phyloP scores from a whole-genome alignment of 2,797 vertebrate genomes.

The Girardinus metallicus region DNA sequence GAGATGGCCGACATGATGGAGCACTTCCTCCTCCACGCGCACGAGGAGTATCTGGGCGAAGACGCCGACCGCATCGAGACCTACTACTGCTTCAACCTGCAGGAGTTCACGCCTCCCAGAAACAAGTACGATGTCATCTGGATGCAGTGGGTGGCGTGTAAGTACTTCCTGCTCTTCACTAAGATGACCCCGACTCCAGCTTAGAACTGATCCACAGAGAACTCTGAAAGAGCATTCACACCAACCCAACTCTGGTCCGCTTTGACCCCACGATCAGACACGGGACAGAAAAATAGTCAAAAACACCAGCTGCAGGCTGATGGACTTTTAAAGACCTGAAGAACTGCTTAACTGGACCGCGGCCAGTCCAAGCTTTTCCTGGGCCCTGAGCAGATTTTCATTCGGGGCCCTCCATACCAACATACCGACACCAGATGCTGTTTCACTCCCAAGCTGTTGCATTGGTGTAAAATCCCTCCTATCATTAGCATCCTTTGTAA shows the following conservation, averaged over 20 bases:
- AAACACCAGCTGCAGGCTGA: neutral
- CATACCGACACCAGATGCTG: too few species aligned
- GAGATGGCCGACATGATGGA: slow-evolving; percentile 97
- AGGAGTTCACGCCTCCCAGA: slow-evolving; percentile 86
- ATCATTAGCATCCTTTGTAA: too few species aligned
- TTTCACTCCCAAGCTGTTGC: too few species aligned
- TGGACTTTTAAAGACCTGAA: neutral
- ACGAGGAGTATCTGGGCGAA: slow-evolving; percentile 87
- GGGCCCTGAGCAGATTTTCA: too few species aligned
- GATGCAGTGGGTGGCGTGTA: slow-evolving; percentile 98
- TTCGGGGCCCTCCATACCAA: too few species aligned
- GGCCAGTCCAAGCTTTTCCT: too few species aligned
- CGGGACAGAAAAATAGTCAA: neutral
- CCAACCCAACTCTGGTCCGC: too few species aligned
- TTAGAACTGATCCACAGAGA: neutral
- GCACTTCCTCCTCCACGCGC: slow-evolving; percentile 90
- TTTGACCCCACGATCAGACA: neutral
- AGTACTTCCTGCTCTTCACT: slow-evolving; percentile 61
- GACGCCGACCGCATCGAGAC: slow-evolving; percentile 86
- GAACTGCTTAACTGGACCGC: neutral
- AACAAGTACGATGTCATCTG: slow-evolving; percentile 93
- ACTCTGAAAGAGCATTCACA: neutral
- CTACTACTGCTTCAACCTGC: slow-evolving; percentile 91
- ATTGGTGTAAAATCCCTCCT: too few species aligned
- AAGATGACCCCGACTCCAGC: neutral